Evolutionary conservation across 2,797 vertebrate species (phyloP).

Genomic region (Mallotus villosus): DNA sequence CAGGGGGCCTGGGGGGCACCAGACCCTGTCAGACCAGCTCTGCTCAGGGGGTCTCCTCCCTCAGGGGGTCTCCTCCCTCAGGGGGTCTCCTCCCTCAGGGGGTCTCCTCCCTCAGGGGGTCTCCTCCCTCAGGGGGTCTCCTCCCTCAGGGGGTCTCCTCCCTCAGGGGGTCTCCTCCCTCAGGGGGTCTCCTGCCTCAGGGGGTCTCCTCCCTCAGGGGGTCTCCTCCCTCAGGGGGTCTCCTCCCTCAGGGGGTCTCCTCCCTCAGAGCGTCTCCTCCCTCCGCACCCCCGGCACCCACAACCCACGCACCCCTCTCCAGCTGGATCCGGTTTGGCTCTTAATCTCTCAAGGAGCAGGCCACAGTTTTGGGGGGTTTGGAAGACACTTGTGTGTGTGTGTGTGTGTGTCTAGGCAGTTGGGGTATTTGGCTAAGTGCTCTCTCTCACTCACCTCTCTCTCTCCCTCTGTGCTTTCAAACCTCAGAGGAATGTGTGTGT

Average conservation of each 20-base stretch:
- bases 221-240: slow-evolving; percentile 58
- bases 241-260: slow-evolving; percentile 59
- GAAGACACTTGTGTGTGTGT: slow-evolving; percentile 37
- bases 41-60: slow-evolving; percentile 58
- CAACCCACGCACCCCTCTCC: slow-evolving; percentile 58
- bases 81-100: slow-evolving; percentile 57
- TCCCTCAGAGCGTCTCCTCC: slow-evolving; percentile 58
- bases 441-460: slow-evolving; percentile 17
- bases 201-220: slow-evolving; percentile 58
- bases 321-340: slow-evolving; percentile 62
- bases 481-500: slow-evolving; percentile 49
- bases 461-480: slow-evolving; percentile 7
- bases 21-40: slow-evolving; percentile 60
- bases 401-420: slow-evolving; percentile 44
- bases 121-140: slow-evolving; percentile 57
- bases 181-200: slow-evolving; percentile 55
- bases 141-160: slow-evolving; percentile 57
- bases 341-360: slow-evolving; percentile 61
- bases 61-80: slow-evolving; percentile 56
- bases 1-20: slow-evolving; percentile 31
- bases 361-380: slow-evolving; percentile 53
- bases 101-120: slow-evolving; percentile 60
- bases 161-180: slow-evolving; percentile 54
- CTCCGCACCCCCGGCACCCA: slow-evolving; percentile 22
- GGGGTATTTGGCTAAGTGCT: slow-evolving; percentile 36